phyloP scores from a whole-genome alignment of 2,113 vertebrate species.

The Lipophrys pholis region DNA sequence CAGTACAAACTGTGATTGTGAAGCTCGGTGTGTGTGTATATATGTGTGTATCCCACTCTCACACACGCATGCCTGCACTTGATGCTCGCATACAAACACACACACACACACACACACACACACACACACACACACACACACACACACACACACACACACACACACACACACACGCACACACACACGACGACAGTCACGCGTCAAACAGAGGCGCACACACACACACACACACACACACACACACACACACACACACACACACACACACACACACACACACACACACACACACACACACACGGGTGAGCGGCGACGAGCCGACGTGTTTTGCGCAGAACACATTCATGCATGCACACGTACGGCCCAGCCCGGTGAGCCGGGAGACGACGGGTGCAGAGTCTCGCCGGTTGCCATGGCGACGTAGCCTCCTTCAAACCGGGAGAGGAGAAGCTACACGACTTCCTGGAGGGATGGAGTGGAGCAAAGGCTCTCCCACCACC shows the following conservation, averaged over 20 bases:
- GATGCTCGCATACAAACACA: conserved; percentile 45
- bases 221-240: no score
- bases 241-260: no score
- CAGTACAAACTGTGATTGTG: conserved; percentile 73
- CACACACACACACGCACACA: no score
- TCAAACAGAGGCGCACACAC: conserved; percentile 44
- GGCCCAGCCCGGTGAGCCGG: conserved; percentile 35
- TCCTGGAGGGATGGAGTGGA: conserved; percentile 75
- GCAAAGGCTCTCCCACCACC: conserved; percentile 50
- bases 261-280: no score
- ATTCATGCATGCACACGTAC: conserved; percentile 58
- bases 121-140: conserved; percentile 38
- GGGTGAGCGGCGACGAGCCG: conserved; percentile 22
- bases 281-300: no score
- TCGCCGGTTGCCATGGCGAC: conserved; percentile 81
- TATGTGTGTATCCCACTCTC: conserved; percentile 17
- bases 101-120: conserved; percentile 23
- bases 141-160: no score
- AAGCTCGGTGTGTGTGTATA: conserved; percentile 25
- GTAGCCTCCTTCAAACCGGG: conserved; percentile 72
- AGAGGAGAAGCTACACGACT: conserved; percentile 73
- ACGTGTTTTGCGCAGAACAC: conserved; percentile 46
- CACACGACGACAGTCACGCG: conserved; percentile 46
- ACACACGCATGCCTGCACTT: conserved; percentile 66
- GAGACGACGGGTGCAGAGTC: conserved; percentile 68